Conservation (phyloP, 2,797 vertebrate species). For the Silurus aristotelis region DNA sequence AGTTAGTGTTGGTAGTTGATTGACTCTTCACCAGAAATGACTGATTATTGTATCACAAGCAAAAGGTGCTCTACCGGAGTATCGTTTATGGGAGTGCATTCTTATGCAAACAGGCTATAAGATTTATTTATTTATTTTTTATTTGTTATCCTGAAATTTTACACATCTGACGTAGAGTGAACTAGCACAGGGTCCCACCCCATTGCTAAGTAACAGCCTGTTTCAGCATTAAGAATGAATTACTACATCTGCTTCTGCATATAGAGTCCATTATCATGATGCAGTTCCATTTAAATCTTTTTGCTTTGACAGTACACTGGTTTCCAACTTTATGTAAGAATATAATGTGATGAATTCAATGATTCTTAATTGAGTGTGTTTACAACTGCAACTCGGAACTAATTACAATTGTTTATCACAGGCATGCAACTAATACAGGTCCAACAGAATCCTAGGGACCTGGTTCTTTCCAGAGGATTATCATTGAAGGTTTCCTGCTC, state of each 20-base stretch:
- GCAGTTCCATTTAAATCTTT: neutral
- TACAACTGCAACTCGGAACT: no score
- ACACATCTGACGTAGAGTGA: neutral
- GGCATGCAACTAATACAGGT: constrained; percentile 33
- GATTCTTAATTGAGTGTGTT: no score
- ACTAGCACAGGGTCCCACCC: neutral
- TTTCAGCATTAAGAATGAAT: neutral
- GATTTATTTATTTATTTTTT: no score
- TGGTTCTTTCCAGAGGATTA: constrained; percentile 25
- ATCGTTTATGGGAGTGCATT: no score
- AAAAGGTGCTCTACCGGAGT: no score
- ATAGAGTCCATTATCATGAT: neutral
- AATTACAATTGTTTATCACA: neutral
- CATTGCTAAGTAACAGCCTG: neutral
- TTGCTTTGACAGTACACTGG: neutral
- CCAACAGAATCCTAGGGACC: constrained; percentile 33
- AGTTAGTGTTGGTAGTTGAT: no score
- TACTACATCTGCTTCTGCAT: neutral
- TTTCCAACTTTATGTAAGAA: constrained; percentile 25
- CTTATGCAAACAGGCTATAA: no score
- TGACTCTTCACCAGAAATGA: no score
- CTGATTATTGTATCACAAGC: no score
- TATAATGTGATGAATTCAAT: neutral
- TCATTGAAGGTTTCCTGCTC: constrained; percentile 45
- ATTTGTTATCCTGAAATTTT: no score